A percentile compares a stretch with the other conserved stretches of the same genome.
Conservation (phyloP, 2,113 vertebrate species). For the Tamias sibiricus region DNA sequence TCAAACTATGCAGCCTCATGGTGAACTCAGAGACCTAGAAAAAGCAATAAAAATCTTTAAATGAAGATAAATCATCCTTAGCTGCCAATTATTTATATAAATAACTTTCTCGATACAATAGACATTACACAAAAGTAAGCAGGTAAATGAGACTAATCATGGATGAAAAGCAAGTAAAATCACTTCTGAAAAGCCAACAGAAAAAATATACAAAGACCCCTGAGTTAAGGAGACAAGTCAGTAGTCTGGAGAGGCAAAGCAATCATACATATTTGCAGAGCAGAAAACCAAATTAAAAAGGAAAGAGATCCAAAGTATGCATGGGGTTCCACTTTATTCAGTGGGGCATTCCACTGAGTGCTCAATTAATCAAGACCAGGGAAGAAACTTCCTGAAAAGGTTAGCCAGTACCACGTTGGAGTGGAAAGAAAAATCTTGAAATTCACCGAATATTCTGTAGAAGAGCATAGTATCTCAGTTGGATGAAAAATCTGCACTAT, state of each 20-base stretch:
- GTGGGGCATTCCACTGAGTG: background rate
- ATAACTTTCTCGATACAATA: background rate
- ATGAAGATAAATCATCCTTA: background rate
- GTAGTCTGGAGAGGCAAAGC: background rate
- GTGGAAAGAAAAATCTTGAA: background rate
- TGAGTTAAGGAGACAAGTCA: background rate
- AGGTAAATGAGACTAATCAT: background rate
- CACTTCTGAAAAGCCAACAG: background rate
- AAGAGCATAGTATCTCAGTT: background rate
- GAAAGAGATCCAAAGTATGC: background rate
- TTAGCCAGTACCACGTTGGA: background rate
- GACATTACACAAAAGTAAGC: background rate
- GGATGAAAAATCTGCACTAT: background rate
- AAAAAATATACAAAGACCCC: background rate
- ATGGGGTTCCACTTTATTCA: background rate
- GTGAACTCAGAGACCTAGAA: background rate
- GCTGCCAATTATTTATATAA: background rate
- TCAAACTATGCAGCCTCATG: background rate
- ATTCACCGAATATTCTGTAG: background rate
- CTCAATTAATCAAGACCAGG: background rate
- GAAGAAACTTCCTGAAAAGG: background rate
- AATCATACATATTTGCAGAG: background rate
- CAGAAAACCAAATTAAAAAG: background rate
- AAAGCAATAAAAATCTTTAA: background rate
- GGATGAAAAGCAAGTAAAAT: background rate